A percentile compares a stretch with the other conserved stretches of the same genome.
These are phyloP conservation scores for Papilio elwesi DNA, from an alignment of 2,888 invertebrate genomes.

Conservation along the genomic window DNA sequence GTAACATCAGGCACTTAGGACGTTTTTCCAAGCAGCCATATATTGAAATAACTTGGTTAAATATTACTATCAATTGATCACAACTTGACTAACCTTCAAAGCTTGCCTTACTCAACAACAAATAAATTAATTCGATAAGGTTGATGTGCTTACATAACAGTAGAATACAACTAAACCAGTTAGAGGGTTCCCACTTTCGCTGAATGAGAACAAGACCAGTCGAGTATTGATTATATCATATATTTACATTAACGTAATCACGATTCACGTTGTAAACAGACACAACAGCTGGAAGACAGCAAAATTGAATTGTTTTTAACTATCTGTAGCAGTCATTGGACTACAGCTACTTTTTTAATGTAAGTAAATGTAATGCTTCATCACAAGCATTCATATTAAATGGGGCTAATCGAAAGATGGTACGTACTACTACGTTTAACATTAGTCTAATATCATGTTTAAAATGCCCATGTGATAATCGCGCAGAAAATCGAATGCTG, in stretches of 20 bases:
- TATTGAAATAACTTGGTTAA: neutral
- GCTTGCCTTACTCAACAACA: neutral
- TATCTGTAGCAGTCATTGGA: no score
- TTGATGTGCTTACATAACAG: conserved; percentile 24
- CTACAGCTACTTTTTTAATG: no score
- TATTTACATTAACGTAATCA: conserved; percentile 31
- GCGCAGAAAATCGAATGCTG: no score
- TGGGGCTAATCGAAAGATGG: no score
- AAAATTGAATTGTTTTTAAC: neutral
- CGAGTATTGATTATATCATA: conserved; percentile 29
- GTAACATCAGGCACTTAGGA: no score
- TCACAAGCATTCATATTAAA: no score
- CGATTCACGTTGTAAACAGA: conserved; percentile 15
- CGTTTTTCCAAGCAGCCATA: no score
- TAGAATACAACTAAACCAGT: conserved; percentile 19
- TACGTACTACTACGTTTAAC: no score
- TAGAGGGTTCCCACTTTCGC: conserved; percentile 36
- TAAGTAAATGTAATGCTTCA: no score
- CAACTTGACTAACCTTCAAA: conserved; percentile 13
- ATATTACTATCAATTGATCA: neutral
- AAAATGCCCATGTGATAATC: no score
- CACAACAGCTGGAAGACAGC: neutral
- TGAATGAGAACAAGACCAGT: conserved; percentile 42
- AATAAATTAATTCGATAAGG: conserved; percentile 8
- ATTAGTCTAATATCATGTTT: no score